Evolutionary conservation across 2,888 invertebrate genomes (phyloP), one percentile per base, ranked within the genome.

Genomic region (Phrixothrix hirtus): DNA sequence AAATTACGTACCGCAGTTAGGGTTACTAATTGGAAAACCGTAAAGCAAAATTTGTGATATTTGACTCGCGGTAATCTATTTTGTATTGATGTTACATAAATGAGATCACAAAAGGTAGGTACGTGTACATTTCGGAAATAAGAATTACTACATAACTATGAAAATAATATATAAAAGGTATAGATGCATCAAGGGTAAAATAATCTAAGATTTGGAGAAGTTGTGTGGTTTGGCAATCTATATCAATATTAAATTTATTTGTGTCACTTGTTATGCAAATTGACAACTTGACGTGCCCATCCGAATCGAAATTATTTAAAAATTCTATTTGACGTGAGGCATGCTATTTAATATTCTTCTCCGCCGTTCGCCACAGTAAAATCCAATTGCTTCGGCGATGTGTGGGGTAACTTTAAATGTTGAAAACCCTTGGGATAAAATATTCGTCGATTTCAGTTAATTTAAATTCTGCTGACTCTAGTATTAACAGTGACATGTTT

Each of bases 401-500:
- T 59, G 55, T 59, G 46, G 45, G 53, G 58, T 60, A 59, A 57
- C 59, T 59, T 46, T 39, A 50, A 57, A 49, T 47, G 54, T 47
- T 46, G 48, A 52, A 56, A 52, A 51, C 58, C 57, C 57, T 45
- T 34, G 57, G 57, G 58, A 56, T 61, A 52, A 60, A 60, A 57
- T 59, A 60, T 57, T 57, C 59, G 59, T 55, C 59, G 61, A 61
- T 61, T 60, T 54, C 49, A 47, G 61, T 56, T 61, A 57, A 61
- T 61, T 59, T 61, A 57, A 57, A 61, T 61, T 61, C 61, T 45
- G 52, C 48, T 39, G 52, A 44, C 55, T 44, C 35, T 38, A 48
- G 45, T 52, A 60, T 60, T 58, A 58, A 60, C 58, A 57, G 32
- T 57, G 59, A 57, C 59, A 57, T 36, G 48, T 49, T 48, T 44